A percentile compares a stretch with the other conserved stretches of the same genome.
These are phyloP conservation scores for Erpobdella octoculata DNA, from an alignment of 2,888 invertebrate species.

Conservation along the genomic window DNA sequence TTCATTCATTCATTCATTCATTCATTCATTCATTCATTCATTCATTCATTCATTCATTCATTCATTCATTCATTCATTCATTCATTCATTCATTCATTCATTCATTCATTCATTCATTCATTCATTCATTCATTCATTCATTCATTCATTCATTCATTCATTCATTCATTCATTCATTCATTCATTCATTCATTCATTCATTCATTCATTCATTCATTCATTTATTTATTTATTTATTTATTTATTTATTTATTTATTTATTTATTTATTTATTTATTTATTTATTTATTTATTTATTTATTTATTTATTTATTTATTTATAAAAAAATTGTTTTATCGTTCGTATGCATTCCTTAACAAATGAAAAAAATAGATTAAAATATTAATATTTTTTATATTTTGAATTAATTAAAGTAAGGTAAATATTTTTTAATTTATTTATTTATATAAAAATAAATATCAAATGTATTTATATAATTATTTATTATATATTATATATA, in stretches of 20 bases:
- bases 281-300: no score
- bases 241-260: background rate
- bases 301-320: no score
- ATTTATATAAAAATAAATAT: no score
- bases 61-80: background rate
- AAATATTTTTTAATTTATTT: no score
- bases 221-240: background rate
- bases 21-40: background rate
- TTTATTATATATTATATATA: no score
- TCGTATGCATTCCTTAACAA: no score
- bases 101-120: background rate
- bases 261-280: background rate
- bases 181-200: background rate
- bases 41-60: background rate
- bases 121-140: conserved; percentile 2
- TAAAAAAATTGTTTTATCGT: no score
- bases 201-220: background rate
- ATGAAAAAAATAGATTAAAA: no score
- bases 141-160: background rate
- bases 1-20: background rate
- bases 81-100: background rate
- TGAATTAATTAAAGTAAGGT: no score
- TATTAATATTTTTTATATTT: no score
- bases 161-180: background rate
- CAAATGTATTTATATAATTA: no score